Evolutionary conservation across 2,797 vertebrate genomes (phyloP).

Genomic region (Lycodopsis pacificus): DNA sequence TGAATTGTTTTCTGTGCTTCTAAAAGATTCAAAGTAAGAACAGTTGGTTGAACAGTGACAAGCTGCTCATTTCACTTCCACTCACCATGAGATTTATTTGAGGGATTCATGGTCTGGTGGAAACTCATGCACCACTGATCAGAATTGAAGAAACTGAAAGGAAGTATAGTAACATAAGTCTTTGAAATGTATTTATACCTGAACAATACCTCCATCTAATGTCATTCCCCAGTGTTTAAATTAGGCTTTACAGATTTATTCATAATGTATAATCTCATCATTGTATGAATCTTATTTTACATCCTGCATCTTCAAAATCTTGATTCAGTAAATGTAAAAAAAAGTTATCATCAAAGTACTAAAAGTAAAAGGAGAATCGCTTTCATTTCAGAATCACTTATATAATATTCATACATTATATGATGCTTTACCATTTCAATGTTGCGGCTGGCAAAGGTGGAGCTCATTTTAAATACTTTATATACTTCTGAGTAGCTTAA

Average conservation of each 20-base stretch:
- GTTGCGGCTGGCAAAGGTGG: neutral
- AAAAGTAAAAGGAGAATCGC: neutral
- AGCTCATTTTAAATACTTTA: neutral
- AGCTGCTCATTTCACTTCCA: slow-evolving; percentile 36
- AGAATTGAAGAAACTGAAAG: slow-evolving; percentile 6
- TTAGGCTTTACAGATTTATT: neutral
- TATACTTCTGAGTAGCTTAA: neutral
- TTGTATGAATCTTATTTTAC: neutral
- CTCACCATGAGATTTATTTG: slow-evolving; percentile 33
- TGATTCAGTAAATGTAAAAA: neutral
- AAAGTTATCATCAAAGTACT: neutral
- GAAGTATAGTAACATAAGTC: neutral
- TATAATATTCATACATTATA: neutral
- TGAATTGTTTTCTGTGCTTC: slow-evolving; percentile 12
- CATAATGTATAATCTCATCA: neutral
- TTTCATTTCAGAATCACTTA: neutral
- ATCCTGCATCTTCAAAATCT: neutral
- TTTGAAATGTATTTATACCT: neutral
- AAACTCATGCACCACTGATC: slow-evolving; percentile 20
- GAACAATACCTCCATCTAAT: neutral
- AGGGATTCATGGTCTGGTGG: slow-evolving; percentile 23
- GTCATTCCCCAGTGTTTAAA: no score
- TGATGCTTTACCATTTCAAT: neutral
- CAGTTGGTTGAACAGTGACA: slow-evolving; percentile 22
- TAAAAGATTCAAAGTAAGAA: slow-evolving; percentile 10